Percentiles rank a stretch among this genome's conserved stretches.
Conservation (phyloP, 2,888 invertebrate genomes). For the Ennomos fuscantarius region DNA sequence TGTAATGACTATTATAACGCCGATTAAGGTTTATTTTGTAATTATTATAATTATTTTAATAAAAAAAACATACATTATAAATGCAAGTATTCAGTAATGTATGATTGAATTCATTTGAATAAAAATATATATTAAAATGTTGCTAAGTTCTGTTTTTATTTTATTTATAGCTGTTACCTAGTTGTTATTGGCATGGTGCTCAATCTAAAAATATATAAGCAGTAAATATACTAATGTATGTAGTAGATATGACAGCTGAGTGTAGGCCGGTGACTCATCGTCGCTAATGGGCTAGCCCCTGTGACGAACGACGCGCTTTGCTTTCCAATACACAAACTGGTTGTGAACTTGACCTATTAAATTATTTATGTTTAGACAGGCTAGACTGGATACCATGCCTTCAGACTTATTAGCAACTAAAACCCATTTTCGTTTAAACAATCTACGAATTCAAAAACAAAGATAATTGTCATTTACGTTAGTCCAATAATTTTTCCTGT, state of each 20-base stretch:
- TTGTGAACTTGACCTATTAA: slow-evolving; percentile 19
- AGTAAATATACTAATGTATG: slow-evolving; percentile 2
- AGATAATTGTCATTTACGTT: too few species aligned
- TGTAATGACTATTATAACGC: slow-evolving; percentile 73
- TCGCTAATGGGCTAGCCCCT: slow-evolving; percentile 12
- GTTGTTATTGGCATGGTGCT: slow-evolving; percentile 14
- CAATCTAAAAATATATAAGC: slow-evolving; percentile 5
- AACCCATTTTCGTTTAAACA: background rate
- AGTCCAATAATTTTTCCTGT: too few species aligned
- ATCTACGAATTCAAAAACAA: background rate
- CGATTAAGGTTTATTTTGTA: slow-evolving; percentile 82
- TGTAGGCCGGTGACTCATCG: slow-evolving; percentile 15
- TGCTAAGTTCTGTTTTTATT: slow-evolving; percentile 74
- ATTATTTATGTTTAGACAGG: background rate
- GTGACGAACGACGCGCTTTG: slow-evolving; percentile 4
- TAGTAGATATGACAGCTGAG: slow-evolving; percentile 8
- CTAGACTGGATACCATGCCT: background rate
- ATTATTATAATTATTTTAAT: slow-evolving; percentile 83
- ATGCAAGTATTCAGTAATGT: slow-evolving; percentile 82
- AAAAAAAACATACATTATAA: slow-evolving; percentile 76
- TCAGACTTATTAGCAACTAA: slow-evolving; percentile 5
- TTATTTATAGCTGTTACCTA: slow-evolving; percentile 46
- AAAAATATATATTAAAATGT: slow-evolving; percentile 86
- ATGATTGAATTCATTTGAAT: slow-evolving; percentile 85
- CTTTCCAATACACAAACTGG: slow-evolving; percentile 17